A percentile compares a stretch with the other conserved stretches of the same genome.
phyloP scores from a whole-genome alignment of 2,888 invertebrate species.

The Sussaba pulchella region DNA sequence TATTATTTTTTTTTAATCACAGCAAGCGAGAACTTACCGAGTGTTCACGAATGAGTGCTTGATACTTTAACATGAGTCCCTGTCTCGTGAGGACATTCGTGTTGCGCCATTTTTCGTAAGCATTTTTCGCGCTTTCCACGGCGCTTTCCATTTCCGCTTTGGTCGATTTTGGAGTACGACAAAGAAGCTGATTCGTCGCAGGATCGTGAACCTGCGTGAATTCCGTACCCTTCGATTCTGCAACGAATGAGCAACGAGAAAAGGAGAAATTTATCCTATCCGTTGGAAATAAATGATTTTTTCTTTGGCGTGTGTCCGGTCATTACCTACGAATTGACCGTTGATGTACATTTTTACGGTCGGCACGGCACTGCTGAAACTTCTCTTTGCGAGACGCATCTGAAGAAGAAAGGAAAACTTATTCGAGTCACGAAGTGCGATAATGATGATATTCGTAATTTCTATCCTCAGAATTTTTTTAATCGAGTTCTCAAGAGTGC shows the following conservation, averaged over 20 bases:
- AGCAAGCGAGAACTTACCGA: slow-evolving; percentile 79
- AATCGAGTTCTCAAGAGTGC: too few relatives aligned
- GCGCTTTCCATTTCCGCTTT: slow-evolving; percentile 95
- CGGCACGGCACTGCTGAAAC: slow-evolving; percentile 87
- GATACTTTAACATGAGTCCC: slow-evolving; percentile 94
- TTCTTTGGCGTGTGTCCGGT: slow-evolving; percentile 39
- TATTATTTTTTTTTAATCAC: background rate
- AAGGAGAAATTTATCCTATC: slow-evolving; percentile 34
- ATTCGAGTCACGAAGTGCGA: too few relatives aligned
- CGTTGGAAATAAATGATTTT: slow-evolving; percentile 59
- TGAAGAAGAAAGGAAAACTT: slow-evolving; percentile 58
- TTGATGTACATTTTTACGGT: slow-evolving; percentile 98
- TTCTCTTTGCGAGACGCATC: slow-evolving; percentile 76
- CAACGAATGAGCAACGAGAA: slow-evolving; percentile 63
- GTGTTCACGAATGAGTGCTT: slow-evolving; percentile 82
- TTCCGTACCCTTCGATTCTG: slow-evolving; percentile 95
- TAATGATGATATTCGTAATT: too few relatives aligned
- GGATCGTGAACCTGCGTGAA: slow-evolving; percentile 99
- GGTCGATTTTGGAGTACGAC: slow-evolving; percentile 95
- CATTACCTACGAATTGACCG: slow-evolving; percentile 91
- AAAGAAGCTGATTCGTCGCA: slow-evolving; percentile 93
- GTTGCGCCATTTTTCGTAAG: slow-evolving; percentile 93
- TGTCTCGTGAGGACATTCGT: slow-evolving; percentile 97
- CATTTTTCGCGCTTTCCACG: slow-evolving; percentile 92
- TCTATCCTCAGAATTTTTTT: too few relatives aligned